Base-by-base conservation (phyloP, 2,888 invertebrate genomes). In the Magallana nippona region DNA sequence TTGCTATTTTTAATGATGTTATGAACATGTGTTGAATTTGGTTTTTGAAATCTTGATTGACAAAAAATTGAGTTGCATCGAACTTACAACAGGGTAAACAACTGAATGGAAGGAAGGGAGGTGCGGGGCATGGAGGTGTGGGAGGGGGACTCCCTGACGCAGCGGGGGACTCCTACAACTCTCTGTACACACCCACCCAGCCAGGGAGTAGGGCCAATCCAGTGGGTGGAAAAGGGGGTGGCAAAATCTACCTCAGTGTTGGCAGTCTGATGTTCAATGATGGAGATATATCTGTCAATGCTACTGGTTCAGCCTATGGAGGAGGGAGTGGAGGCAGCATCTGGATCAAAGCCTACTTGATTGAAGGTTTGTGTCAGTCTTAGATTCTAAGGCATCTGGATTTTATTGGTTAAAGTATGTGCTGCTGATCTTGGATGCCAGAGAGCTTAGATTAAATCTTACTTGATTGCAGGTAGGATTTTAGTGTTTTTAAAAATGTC, bases 311-410 rank as follows among this genome's bases (percentile, higher is more conserved):
- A 44, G n/a, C 60, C 8, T 19, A 87, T 44, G 91, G 91, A 22
- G 91, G 89, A n/a, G 92, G 92, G 0, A 92, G 92, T 84, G 92
- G 91, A 13, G 92, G 92, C 10, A 91, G 91, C 84, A 88, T 92
- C 13, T 87, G 86, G 85, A 86, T 91, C 2, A 85, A 88, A 56
- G 80, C 89, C 0, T 87, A 84, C 19, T 77, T 83, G 56, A 87
- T 91, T 80, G 90, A 91, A 84, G 84, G 79, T 79, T 60, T 60
- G 17, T 60, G 62, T 0, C 13, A n/a, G 19, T 60, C 3, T 60
- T 8, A 11, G 44, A 44, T 71, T 5, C 19, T 3, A n/a, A 19
- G 17, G 71, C 27, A n/a, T n/a, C 11, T 71, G 17, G 27, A 71
- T 3, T 19, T 44, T 44, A 44, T 0, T 3, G 10, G 3, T 3